Evolutionary conservation across 1,140 invertebrate genomes (phyloP).

Genomic region (Drosophila chauvacae): DNA sequence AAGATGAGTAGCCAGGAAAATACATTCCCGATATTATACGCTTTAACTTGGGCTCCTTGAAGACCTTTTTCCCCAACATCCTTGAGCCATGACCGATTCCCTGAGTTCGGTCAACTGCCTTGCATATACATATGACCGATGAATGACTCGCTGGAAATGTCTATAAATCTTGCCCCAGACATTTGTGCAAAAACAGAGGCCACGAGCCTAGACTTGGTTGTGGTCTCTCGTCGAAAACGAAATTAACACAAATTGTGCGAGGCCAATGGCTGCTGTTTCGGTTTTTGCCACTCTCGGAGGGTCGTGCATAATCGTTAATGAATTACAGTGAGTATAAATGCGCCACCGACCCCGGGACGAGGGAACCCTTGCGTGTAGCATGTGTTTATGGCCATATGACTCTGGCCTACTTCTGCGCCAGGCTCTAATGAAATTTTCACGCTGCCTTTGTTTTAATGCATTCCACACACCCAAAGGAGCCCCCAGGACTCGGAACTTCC

Average conservation of each 20-base stretch:
- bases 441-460: slow-evolving; percentile 77
- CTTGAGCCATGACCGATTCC: slow-evolving; percentile 19
- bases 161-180: slow-evolving; percentile 72
- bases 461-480: slow-evolving; percentile 49
- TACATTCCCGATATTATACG: not conserved
- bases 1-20: not conserved
- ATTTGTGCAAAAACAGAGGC: slow-evolving; percentile 22
- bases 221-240: slow-evolving; percentile 39
- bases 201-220: not conserved
- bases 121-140: slow-evolving; percentile 50
- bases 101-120: slow-evolving; percentile 51
- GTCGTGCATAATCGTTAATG: slow-evolving; percentile 80
- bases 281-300: slow-evolving; percentile 31
- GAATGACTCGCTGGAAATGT: slow-evolving; percentile 68
- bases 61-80: not conserved
- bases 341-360: not conserved
- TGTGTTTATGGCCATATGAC: slow-evolving; percentile 72
- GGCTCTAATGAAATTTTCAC: slow-evolving; percentile 72
- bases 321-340: slow-evolving; percentile 60
- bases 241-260: slow-evolving; percentile 64
- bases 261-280: slow-evolving; percentile 58
- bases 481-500: slow-evolving; percentile 28
- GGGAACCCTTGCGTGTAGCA: slow-evolving; percentile 59
- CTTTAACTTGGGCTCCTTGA: not conserved
- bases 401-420: slow-evolving; percentile 39